A percentile compares a stretch with the other conserved stretches of the same genome.
Conservation (phyloP, 2,113 vertebrate species). For the Rhabdomys dilectus region DNA sequence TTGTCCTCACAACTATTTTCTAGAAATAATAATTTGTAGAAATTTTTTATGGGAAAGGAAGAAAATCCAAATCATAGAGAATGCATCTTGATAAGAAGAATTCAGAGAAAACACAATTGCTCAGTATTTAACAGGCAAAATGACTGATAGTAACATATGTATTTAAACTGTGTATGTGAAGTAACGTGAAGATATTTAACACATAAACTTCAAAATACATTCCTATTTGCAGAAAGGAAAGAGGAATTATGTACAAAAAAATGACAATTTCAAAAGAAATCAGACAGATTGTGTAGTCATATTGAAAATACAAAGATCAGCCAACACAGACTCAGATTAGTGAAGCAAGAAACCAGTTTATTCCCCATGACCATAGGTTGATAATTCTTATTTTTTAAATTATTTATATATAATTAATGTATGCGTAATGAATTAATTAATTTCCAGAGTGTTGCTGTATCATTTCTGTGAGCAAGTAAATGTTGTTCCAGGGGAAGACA, state of each 20-base stretch:
- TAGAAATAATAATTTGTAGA: not conserved
- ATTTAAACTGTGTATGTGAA: not conserved
- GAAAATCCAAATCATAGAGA: not conserved
- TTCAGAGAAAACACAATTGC: not conserved
- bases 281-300: not conserved
- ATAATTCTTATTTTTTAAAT: not conserved
- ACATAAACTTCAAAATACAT: not conserved
- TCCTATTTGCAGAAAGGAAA: not conserved
- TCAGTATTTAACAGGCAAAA: not conserved
- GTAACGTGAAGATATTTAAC: not conserved
- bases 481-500: not conserved
- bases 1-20: not conserved
- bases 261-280: not conserved
- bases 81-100: not conserved
- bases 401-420: not conserved
- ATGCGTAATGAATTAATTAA: too few species aligned
- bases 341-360: not conserved
- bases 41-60: not conserved
- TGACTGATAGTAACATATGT: not conserved
- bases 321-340: not conserved
- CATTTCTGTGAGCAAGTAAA: not conserved
- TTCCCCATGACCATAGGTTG: not conserved
- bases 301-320: not conserved
- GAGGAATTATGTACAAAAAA: not conserved
- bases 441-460: not conserved